phyloP scores from a whole-genome alignment of 2,797 vertebrate species.

The Amblyraja radiata region DNA sequence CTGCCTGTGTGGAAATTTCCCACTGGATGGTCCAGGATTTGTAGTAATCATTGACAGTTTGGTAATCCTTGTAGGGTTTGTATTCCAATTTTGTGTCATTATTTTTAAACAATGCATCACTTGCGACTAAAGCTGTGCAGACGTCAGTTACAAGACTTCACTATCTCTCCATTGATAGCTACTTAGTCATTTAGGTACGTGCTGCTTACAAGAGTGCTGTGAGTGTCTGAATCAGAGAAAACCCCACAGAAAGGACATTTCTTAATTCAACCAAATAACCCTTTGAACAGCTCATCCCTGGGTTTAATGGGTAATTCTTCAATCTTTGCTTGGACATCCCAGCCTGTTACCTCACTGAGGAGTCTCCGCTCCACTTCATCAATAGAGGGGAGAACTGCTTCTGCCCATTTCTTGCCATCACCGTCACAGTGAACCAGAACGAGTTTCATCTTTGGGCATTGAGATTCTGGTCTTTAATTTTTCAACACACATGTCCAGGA shows the following conservation, averaged over 20 bases:
- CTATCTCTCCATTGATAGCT: neutral
- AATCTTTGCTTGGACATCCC: constrained; percentile 11
- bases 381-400: neutral
- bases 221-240: neutral
- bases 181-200: neutral
- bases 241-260: neutral
- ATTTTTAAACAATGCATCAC: neutral
- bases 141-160: neutral
- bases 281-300: too few relatives aligned
- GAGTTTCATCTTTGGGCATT: constrained; percentile 1
- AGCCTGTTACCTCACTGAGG: neutral
- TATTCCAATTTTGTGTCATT: neutral
- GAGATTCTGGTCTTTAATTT: neutral
- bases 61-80: neutral
- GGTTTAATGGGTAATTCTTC: neutral
- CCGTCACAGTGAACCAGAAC: neutral
- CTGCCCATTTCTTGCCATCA: neutral
- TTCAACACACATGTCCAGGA: constrained; percentile 13
- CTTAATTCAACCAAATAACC: too few relatives aligned
- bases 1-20: neutral
- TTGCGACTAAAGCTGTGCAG: neutral
- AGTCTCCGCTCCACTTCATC: neutral
- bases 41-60: neutral
- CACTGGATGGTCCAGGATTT: too few relatives aligned
- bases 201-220: too few relatives aligned